phyloP scores from a whole-genome alignment of 2,113 vertebrate genomes.

The Ameiurus melas region DNA sequence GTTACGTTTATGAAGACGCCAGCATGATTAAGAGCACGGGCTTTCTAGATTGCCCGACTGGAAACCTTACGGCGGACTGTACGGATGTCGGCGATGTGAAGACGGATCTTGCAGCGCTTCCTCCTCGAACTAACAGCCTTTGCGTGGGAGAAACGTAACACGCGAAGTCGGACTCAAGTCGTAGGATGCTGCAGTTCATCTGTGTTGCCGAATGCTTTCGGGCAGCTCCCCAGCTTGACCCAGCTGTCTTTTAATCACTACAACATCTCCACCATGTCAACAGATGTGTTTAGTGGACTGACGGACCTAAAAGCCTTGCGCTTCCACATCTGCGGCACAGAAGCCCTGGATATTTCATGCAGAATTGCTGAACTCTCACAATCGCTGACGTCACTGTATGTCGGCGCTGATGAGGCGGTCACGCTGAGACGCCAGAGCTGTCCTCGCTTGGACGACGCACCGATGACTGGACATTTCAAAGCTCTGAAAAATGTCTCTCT shows the following conservation, averaged over 20 bases:
- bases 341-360: not conserved
- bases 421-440: not conserved
- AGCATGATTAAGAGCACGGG: not conserved
- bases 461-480: not conserved
- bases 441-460: not conserved
- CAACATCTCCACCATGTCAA: not conserved
- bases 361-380: not conserved
- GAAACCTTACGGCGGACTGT: not conserved
- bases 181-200: not conserved
- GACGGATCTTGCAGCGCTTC: not conserved
- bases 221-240: not conserved
- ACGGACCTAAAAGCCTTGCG: not conserved
- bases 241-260: not conserved
- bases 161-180: rapidly evolving
- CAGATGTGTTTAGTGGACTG: not conserved
- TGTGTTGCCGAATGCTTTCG: not conserved
- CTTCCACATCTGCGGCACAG: not conserved
- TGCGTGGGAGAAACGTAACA: no score
- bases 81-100: not conserved
- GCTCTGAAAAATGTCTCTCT: not conserved
- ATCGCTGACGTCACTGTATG: not conserved
- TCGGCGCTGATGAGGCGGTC: not conserved
- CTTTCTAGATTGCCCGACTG: not conserved
- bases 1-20: not conserved
- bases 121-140: not conserved